Evolutionary conservation across 2,888 invertebrate genomes (phyloP).

Genomic region (Cheilosia vernalis): DNA sequence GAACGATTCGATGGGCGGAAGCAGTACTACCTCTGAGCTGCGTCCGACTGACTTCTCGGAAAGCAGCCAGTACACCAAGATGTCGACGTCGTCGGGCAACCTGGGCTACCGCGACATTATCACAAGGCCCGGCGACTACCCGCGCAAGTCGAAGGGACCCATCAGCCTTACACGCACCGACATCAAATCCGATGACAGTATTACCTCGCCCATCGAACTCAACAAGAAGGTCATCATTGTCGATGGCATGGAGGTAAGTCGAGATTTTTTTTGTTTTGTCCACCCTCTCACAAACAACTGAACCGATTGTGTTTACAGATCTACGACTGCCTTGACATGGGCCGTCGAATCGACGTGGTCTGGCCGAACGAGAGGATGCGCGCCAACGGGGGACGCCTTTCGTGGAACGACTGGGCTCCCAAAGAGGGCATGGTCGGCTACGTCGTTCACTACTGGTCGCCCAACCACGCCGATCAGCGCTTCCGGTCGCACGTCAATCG

Average conservation of each 20-base stretch:
- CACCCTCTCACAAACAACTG: background rate
- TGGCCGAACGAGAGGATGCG: constrained; percentile 97
- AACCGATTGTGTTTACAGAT: constrained; percentile 84
- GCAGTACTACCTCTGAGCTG: constrained; percentile 66
- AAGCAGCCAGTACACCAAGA: constrained; percentile 77
- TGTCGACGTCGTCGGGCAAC: constrained; percentile 81
- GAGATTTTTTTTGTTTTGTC: background rate
- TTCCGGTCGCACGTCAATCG: constrained; percentile 96
- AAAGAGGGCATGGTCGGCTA: constrained; percentile 95
- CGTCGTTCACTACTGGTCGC: constrained; percentile 97
- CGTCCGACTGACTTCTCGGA: constrained; percentile 64
- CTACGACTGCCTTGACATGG: constrained; percentile 95
- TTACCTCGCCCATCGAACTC: constrained; percentile 80
- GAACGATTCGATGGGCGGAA: constrained; percentile 67
- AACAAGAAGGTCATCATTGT: constrained; percentile 83
- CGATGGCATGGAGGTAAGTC: constrained; percentile 82
- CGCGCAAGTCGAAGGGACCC: constrained; percentile 82
- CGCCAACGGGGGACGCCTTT: constrained; percentile 92
- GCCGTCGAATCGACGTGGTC: constrained; percentile 94
- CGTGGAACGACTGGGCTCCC: constrained; percentile 96
- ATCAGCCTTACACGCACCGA: constrained; percentile 78
- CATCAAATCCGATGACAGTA: constrained; percentile 60
- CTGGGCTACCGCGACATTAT: constrained; percentile 81
- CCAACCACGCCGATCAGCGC: constrained; percentile 94
- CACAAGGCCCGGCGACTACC: constrained; percentile 82